Evolutionary conservation across 2,888 invertebrate species (phyloP).

Genomic region (Apeira syringaria): DNA sequence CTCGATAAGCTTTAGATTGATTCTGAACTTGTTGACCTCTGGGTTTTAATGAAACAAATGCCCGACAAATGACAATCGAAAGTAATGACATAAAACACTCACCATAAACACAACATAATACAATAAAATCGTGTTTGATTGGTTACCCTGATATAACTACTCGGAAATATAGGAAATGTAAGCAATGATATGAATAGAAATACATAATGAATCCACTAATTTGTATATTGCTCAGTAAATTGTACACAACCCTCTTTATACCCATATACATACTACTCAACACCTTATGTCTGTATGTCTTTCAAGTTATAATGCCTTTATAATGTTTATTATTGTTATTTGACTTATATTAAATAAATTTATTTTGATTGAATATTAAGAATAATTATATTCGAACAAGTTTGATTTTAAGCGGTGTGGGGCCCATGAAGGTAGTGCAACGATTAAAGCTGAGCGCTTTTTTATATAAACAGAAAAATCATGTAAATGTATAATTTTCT

Average conservation of each 20-base stretch:
- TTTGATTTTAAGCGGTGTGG: background rate
- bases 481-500: constrained; percentile 49
- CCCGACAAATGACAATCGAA: too few relatives aligned
- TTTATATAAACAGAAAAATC: constrained; percentile 46
- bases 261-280: constrained; percentile 66
- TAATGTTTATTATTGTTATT: constrained; percentile 3
- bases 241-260: constrained; percentile 78
- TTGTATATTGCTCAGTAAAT: constrained; percentile 74
- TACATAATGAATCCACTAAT: constrained; percentile 34
- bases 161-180: constrained; percentile 16
- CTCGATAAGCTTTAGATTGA: too few relatives aligned
- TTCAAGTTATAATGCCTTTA: constrained; percentile 7
- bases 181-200: constrained; percentile 4
- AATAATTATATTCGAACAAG: background rate
- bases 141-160: constrained; percentile 30
- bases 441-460: constrained; percentile 62
- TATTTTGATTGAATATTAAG: background rate
- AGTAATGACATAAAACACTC: too few relatives aligned
- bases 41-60: too few relatives aligned
- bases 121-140: constrained; percentile 6
- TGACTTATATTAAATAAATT: too few relatives aligned
- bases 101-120: too few relatives aligned
- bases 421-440: constrained; percentile 1
- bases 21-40: too few relatives aligned
- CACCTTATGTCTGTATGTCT: constrained; percentile 14